Evolutionary conservation across 1,140 invertebrate species (phyloP), one percentile per base, ranked within the genome.

Genomic region (Aplysia californica): DNA sequence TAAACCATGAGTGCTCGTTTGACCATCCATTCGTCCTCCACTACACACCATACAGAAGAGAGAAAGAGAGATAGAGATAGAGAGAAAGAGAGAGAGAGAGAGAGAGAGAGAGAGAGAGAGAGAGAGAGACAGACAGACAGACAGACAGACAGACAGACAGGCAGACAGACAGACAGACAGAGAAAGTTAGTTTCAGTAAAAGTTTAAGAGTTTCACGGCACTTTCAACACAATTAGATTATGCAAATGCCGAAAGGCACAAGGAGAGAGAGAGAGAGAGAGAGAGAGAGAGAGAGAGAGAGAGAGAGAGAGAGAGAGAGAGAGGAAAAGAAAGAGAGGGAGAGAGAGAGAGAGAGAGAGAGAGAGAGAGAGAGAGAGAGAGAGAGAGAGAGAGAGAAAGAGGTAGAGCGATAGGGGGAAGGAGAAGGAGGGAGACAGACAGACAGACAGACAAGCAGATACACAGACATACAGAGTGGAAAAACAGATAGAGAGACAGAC

Each of bases 291-390:
- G 50, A 72, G 44, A 72, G 69, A 72, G 44, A 72, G 50, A 72
- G 44, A 72, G 69, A 72, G 44, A 72, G 69, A 72, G 38, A 75
- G 61, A 75, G n/a, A 65, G 35, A 65, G 6, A 41, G 58, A 65
- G 33, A 75, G 58, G 31, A 26, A 75, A 39, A 39, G 58, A 64
- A 41, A 65, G 21, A 65, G 29, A 38, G 33, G 29, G 29, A 1
- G 44, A 72, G 41, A 59, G 44, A 69, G 1, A 69, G 67, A 69
- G 31, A 69, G 67, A 69, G 31, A 69, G 36, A 69, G 33, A 39
- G 67, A 58, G 2, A 38, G 10, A 44, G 15, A 58, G 4, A 39
- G 26, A 59, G 20, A 23, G n/a, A n/a, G n/a, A n/a, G n/a, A n/a
- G n/a, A n/a, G n/a, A n/a, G n/a, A n/a, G n/a, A n/a, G n/a, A n/a